These are phyloP conservation scores for Drosophila borealis DNA, from an alignment of 2,888 invertebrate genomes.

Conservation along the genomic window DNA sequence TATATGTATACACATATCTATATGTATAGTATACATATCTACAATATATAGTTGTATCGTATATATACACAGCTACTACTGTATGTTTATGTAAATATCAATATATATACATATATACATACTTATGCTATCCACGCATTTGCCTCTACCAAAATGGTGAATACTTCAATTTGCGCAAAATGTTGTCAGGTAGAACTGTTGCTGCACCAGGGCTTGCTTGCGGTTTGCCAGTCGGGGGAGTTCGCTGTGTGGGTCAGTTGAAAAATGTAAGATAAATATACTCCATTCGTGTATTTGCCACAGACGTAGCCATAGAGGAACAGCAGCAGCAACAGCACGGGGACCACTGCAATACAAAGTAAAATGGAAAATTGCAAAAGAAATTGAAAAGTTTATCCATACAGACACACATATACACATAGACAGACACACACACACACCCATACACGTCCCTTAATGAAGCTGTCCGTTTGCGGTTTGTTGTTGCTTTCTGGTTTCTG, in stretches of 20 bases:
- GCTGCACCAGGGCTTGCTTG: constrained; percentile 4
- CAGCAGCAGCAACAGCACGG: constrained; percentile 4
- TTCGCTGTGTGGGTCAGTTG: constrained; percentile 62
- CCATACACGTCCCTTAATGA: constrained; percentile 56
- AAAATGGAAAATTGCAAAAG: constrained; percentile 67
- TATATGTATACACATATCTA: background rate
- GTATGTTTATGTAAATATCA: background rate
- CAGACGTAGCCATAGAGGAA: constrained; percentile 37
- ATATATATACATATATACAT: constrained; percentile 1
- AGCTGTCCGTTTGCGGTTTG: constrained; percentile 57
- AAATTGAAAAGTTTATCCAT: constrained; percentile 65
- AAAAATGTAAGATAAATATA: constrained; percentile 70
- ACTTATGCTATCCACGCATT: constrained; percentile 29
- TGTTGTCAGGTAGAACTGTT: constrained; percentile 41
- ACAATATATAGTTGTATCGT: too few relatives aligned
- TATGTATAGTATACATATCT: background rate
- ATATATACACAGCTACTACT: too few relatives aligned
- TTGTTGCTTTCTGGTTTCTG: constrained; percentile 36
- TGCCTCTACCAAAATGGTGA: constrained; percentile 67
- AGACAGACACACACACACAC: constrained; percentile 2
- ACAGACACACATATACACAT: constrained; percentile 23
- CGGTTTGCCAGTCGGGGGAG: background rate
- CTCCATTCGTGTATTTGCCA: constrained; percentile 43
- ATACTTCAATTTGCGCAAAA: constrained; percentile 76
- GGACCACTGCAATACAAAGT: constrained; percentile 56